Base-by-base conservation (phyloP, 2,888 invertebrate species). In the Heteromyza rotundicornis region DNA sequence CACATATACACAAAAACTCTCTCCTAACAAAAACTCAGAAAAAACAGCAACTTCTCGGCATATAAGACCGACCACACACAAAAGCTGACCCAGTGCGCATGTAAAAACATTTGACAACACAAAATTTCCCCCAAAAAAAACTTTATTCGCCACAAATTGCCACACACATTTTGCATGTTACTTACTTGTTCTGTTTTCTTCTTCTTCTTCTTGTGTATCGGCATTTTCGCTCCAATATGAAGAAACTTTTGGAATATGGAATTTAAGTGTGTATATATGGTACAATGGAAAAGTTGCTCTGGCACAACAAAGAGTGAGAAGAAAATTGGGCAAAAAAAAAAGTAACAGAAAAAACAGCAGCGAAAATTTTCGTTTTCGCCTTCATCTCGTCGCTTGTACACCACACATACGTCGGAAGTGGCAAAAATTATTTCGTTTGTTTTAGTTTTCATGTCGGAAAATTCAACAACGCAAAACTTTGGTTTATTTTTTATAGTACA, bases 231-330 rank as follows among this genome's bases (percentile, higher is more conserved):
- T 14, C 14, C 14, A 40, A n/a, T 8, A 40, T 14, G 40, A 40
- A 3, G 14, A 40, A 40, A 40, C n/a, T 40, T 40, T 73, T 72
- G 76, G 76, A 73, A 76, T 73, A 75, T 76, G 76, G 75, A 76
- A 74, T 69, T 74, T 70, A 74, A 75, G 77, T 75, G 75, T 76
- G 59, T 59, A 72, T 76, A 75, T 75, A 70, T 77, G 73, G 77
- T 70, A 75, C 77, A 75, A 75, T 75, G 75, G 75, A 76, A 75
- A 10, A 14, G 5, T 51, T 12, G 51, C 23, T 20, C 22, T 22
- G 22, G n/a, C n/a, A n/a, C n/a, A n/a, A n/a, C n/a, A 16, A 8
- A 50, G n/a, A 23, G n/a, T 49, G 22, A 24, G 44, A 59, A 23
- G 44, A 14, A 19, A 10, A 1, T 14, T 47, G 44, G 5, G 32